Evolutionary conservation across 2,888 invertebrate species (phyloP).

Genomic region (Globia sparganii): DNA sequence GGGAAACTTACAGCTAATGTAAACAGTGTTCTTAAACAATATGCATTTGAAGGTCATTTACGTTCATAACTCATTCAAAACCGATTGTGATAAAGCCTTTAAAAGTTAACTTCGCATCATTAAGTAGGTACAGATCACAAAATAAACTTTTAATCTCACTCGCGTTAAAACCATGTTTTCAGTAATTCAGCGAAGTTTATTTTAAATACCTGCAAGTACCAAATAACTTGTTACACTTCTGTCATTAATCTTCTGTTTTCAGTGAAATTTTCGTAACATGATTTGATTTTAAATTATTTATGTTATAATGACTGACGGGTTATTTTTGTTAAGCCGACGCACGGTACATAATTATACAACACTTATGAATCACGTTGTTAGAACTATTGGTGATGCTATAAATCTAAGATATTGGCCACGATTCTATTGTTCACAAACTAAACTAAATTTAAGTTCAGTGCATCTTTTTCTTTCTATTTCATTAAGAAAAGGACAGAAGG

Average conservation of each 20-base stretch:
- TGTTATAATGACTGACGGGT: background rate
- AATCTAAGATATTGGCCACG: no score
- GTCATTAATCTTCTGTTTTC: constrained; percentile 43
- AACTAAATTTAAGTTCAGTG: no score
- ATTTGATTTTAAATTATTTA: constrained; percentile 33
- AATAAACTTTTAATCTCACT: constrained; percentile 10
- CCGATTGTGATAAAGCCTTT: background rate
- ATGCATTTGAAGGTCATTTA: background rate
- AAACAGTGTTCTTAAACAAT: no score
- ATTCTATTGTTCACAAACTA: no score
- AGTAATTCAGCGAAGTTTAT: constrained; percentile 23
- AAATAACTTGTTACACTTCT: constrained; percentile 43
- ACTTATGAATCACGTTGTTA: background rate
- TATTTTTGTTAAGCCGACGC: background rate
- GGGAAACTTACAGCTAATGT: no score
- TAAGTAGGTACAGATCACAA: constrained; percentile 5
- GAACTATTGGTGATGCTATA: background rate
- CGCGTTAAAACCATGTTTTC: constrained; percentile 2
- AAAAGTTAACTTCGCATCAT: background rate
- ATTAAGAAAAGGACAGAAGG: no score
- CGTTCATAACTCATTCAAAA: background rate
- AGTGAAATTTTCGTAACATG: constrained; percentile 12
- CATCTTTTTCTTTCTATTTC: no score
- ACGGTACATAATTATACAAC: background rate
- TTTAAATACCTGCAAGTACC: constrained; percentile 28